Evolutionary conservation across 2,797 vertebrate genomes (phyloP).

Genomic region (Fratercula arctica): DNA sequence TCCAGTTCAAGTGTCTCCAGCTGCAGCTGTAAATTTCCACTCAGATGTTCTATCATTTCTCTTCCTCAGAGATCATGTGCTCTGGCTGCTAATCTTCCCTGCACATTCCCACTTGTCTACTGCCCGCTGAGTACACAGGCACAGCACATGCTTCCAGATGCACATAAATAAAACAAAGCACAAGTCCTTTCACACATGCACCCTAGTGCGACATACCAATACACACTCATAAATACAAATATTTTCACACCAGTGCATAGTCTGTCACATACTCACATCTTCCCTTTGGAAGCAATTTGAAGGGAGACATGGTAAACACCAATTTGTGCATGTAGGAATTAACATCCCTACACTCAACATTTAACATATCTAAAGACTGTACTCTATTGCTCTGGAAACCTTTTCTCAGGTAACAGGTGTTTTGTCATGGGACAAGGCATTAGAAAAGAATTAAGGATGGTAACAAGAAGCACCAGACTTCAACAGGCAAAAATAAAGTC

Average conservation of each 20-base stretch:
- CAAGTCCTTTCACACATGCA: neutral
- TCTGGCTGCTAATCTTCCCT: neutral
- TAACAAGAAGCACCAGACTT: neutral
- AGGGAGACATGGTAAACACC: neutral
- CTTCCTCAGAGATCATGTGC: neutral
- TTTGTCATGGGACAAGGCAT: conserved; percentile 21
- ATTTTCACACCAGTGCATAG: neutral
- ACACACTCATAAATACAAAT: neutral
- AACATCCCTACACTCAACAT: neutral
- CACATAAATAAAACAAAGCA: neutral
- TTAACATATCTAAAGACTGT: neutral
- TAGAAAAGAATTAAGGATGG: conserved; percentile 27
- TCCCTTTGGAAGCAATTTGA: neutral
- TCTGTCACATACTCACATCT: neutral
- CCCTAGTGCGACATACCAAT: no score
- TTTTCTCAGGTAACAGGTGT: conserved; percentile 27
- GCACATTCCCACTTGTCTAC: neutral
- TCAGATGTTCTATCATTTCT: neutral
- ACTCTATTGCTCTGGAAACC: neutral
- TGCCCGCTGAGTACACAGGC: neutral
- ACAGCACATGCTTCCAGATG: neutral
- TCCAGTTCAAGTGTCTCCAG: conserved; percentile 30
- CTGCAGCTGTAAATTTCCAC: conserved; percentile 50
- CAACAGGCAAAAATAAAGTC: conserved; percentile 18
- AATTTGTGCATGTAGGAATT: neutral